Evolutionary conservation across 2,888 invertebrate genomes (phyloP).

Genomic region (Thymelicus lineola): DNA sequence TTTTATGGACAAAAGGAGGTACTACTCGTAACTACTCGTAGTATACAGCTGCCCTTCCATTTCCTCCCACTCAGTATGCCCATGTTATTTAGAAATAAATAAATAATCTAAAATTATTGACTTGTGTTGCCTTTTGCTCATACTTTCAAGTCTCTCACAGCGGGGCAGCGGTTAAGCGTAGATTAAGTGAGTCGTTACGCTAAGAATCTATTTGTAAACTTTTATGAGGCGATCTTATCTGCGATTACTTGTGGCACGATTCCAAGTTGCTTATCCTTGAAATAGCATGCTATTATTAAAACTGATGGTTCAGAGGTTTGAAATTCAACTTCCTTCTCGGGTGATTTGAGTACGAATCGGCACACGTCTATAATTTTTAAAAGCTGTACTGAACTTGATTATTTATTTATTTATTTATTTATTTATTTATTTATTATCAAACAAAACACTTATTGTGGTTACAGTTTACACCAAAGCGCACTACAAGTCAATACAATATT

Average conservation of each 20-base stretch:
- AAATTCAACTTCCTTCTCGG: neutral
- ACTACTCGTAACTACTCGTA: too few relatives aligned
- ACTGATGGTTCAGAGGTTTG: neutral
- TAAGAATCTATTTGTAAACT: slow-evolving; percentile 9
- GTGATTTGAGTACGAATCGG: neutral
- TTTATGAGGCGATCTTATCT: slow-evolving; percentile 7
- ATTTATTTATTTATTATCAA: too few relatives aligned
- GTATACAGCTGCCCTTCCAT: too few relatives aligned
- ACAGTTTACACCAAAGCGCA: too few relatives aligned
- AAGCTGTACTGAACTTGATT: too few relatives aligned
- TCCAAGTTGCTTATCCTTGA: slow-evolving; percentile 1
- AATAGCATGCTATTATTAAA: neutral
- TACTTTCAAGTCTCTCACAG: neutral
- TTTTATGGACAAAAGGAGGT: too few relatives aligned
- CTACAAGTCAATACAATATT: too few relatives aligned
- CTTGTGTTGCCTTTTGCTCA: neutral
- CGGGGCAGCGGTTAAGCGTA: neutral
- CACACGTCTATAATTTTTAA: too few relatives aligned
- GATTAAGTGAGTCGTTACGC: slow-evolving; percentile 3
- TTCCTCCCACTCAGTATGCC: too few relatives aligned
- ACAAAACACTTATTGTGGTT: too few relatives aligned
- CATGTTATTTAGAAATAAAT: too few relatives aligned
- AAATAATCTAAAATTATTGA: neutral
- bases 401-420: too few relatives aligned
- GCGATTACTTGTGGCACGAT: neutral